Base-by-base conservation (phyloP, 2,113 vertebrate genomes). In the Eulemur macaco region DNA sequence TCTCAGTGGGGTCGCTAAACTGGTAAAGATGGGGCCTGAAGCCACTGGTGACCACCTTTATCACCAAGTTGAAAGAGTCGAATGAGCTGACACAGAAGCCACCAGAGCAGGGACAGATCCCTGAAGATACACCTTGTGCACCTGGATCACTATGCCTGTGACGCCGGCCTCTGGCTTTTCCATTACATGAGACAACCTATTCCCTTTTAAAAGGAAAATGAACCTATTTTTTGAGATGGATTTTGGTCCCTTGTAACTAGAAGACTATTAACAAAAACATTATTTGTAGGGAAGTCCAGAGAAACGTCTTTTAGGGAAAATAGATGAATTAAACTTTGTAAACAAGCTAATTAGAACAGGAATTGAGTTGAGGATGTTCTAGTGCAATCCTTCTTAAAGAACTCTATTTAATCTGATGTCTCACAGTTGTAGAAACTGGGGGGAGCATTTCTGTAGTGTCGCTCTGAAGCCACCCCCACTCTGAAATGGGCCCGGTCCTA, bases 291-390 rank as follows among this genome's bases (percentile, higher is more conserved):
- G 54, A 80, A 91, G 47, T 71, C n/a, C 84, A 80, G 84, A 85
- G 69, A 87, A 92, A 69, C 1, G 2, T 8, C n/a, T 94, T 95
- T 92, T 52, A 52, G 45, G 64, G 34, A 76, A 95, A 94, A 73
- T 37, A 94, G 54, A 87, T 77, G 42, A 85, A 77, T 89, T 89
- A 78, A 31, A 39, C 42, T 78, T 66, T 90, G 73, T 69, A 95
- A 96, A 87, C 84, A 89, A 86, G 78, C 27, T 64, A 78, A 83
- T 92, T 90, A 93, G 71, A 73, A 81, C 23, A 37, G 34, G 39
- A 77, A 50, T 63, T 56, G 20, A 11, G 58, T 71, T 54, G 64
- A 64, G 58, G 14, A 27, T 84, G 9, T 63, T 60, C 54, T 37
- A 17, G 31, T 20, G 3, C 3, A 64, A 68, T 50, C 73, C 31